These are phyloP conservation scores for Spea bombifrons DNA, from an alignment of 2,113 vertebrate genomes.

Conservation along the genomic window DNA sequence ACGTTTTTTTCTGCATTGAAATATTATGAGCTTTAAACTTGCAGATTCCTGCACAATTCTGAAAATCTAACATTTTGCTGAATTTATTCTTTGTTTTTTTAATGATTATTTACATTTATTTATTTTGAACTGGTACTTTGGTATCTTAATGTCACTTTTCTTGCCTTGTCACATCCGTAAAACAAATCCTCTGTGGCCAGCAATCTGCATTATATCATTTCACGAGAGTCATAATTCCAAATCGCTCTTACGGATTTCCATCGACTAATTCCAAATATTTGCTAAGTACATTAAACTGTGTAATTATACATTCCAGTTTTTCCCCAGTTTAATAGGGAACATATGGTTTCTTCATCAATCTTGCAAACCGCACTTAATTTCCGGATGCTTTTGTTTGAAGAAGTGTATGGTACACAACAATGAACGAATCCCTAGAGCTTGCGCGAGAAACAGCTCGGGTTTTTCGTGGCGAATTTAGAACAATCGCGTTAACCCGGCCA, in stretches of 20 bases:
- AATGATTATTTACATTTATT: slow-evolving; percentile 28
- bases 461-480: slow-evolving; percentile 33
- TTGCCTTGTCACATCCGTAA: slow-evolving; percentile 31
- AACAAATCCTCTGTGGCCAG: background rate
- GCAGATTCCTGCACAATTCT: slow-evolving; percentile 10
- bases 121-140: slow-evolving; percentile 18
- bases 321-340: slow-evolving; percentile 36
- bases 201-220: slow-evolving; percentile 8
- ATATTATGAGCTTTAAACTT: background rate
- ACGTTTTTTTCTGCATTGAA: slow-evolving; percentile 5
- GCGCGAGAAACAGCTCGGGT: slow-evolving; percentile 18
- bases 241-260: slow-evolving; percentile 38
- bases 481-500: slow-evolving; percentile 34
- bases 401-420: slow-evolving; percentile 34
- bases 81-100: background rate
- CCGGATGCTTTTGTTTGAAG: slow-evolving; percentile 43
- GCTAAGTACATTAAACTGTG: slow-evolving; percentile 40
- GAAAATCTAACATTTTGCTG: background rate
- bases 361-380: slow-evolving; percentile 46
- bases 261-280: slow-evolving; percentile 43
- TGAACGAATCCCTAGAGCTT: slow-evolving; percentile 34
- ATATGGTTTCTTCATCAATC: slow-evolving; percentile 48
- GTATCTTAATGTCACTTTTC: slow-evolving; percentile 21
- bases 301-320: slow-evolving; percentile 44
- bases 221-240: slow-evolving; percentile 31